These are phyloP conservation scores for Pluvianellus socialis DNA, from an alignment of 2,113 vertebrate genomes.

Conservation along the genomic window DNA sequence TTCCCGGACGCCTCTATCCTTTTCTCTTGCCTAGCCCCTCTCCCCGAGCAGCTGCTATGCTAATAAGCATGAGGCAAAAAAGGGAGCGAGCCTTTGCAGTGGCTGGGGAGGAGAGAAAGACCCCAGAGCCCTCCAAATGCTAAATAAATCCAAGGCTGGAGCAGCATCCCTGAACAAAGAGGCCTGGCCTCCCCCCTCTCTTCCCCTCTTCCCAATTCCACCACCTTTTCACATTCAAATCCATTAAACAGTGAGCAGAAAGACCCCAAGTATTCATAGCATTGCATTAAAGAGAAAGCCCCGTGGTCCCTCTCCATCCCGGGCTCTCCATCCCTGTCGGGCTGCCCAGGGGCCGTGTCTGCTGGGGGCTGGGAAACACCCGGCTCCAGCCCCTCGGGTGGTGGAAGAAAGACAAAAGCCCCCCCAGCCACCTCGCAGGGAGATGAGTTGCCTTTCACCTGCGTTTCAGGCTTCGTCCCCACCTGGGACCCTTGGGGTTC, in stretches of 20 bases:
- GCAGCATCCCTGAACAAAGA: conserved; percentile 80
- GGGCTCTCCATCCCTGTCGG: background rate
- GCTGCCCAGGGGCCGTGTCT: background rate
- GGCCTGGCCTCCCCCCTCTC: conserved; percentile 33
- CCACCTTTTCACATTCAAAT: conserved; percentile 92
- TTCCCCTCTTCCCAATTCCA: conserved; percentile 63
- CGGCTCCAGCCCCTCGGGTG: rapidly evolving
- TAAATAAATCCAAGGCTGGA: conserved; percentile 77
- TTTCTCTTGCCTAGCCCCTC: conserved; percentile 66
- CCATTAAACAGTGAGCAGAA: conserved; percentile 87
- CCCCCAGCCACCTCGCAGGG: background rate
- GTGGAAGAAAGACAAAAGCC: background rate
- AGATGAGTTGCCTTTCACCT: background rate
- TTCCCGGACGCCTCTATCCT: conserved; percentile 80
- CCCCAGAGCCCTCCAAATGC: conserved; percentile 75
- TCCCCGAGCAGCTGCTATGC: conserved; percentile 96
- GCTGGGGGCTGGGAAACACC: background rate
- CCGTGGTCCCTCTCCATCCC: background rate
- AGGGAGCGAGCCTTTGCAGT: conserved; percentile 31
- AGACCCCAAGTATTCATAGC: conserved; percentile 78
- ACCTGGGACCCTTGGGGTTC: background rate
- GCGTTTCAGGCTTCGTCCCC: background rate
- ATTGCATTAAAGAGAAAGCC: conserved; percentile 80
- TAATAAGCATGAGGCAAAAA: conserved; percentile 82
- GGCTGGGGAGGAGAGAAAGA: conserved; percentile 69